These are phyloP conservation scores for Tipula helvola DNA, from an alignment of 2,888 invertebrate species.

Conservation along the genomic window DNA sequence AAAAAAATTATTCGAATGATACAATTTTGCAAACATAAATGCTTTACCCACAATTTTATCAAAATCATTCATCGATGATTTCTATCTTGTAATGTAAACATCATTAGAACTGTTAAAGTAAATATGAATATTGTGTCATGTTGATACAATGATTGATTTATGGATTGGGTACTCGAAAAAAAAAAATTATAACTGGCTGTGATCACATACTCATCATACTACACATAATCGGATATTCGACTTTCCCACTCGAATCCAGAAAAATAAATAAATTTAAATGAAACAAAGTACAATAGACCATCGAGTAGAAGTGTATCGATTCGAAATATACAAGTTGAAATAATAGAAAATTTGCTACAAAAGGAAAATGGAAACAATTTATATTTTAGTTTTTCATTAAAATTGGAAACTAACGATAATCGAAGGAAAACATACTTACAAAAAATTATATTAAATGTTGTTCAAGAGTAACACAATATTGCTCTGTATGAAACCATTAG, in stretches of 20 bases:
- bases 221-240: not conserved
- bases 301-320: not conserved
- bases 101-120: not conserved
- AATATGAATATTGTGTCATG: not conserved
- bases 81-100: not conserved
- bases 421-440: not conserved
- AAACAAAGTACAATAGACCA: not conserved
- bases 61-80: not conserved
- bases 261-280: not conserved
- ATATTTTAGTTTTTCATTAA: not conserved
- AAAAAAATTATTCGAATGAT: not conserved
- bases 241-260: not conserved
- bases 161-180: not conserved
- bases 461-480: not conserved
- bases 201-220: not conserved
- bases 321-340: not conserved
- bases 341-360: not conserved
- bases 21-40: not conserved
- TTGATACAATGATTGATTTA: not conserved
- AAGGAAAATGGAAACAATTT: not conserved
- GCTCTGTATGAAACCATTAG: not conserved
- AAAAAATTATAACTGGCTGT: not conserved
- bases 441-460: not conserved
- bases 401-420: not conserved
- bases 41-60: not conserved